Percentiles rank a stretch among this genome's conserved stretches.
phyloP scores from a whole-genome alignment of 1,140 invertebrate genomes.

The Heliconius melpomene region DNA sequence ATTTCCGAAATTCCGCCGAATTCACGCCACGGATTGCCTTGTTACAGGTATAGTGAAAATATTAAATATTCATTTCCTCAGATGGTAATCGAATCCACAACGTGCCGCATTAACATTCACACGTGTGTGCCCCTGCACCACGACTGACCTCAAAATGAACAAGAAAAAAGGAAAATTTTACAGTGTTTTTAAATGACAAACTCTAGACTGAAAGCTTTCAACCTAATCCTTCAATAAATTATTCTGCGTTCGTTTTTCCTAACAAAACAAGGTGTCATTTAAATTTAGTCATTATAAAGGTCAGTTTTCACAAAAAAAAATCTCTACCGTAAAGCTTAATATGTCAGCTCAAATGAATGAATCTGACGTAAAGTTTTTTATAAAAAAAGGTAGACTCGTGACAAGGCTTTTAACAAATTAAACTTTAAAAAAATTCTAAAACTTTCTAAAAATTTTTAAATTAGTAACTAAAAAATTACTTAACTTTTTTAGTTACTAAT shows the following conservation, averaged over 20 bases:
- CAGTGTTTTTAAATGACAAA: neutral
- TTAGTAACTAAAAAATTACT: too few relatives aligned
- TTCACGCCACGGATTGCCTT: too few relatives aligned
- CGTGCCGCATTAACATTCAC: too few relatives aligned
- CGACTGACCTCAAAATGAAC: too few relatives aligned
- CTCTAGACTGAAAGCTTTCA: neutral
- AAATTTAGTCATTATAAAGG: constrained; percentile 2
- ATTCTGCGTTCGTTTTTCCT: neutral
- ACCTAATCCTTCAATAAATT: neutral
- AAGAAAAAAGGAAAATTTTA: too few relatives aligned
- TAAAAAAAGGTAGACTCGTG: neutral
- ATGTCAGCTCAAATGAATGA: neutral
- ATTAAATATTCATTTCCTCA: too few relatives aligned
- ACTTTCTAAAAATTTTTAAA: too few relatives aligned
- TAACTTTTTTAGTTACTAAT: neutral
- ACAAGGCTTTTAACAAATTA: neutral
- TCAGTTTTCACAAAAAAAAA: neutral
- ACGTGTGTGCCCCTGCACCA: too few relatives aligned
- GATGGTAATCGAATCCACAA: too few relatives aligned
- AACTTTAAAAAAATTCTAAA: too few relatives aligned
- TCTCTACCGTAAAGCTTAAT: neutral
- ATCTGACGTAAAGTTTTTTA: neutral
- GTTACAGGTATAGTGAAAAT: too few relatives aligned
- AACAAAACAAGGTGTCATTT: neutral
- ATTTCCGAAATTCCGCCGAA: too few relatives aligned